A percentile compares a stretch with the other conserved stretches of the same genome.
Evolutionary conservation across 2,797 vertebrate genomes (phyloP).

Genomic region (Diglossa cyanea): DNA sequence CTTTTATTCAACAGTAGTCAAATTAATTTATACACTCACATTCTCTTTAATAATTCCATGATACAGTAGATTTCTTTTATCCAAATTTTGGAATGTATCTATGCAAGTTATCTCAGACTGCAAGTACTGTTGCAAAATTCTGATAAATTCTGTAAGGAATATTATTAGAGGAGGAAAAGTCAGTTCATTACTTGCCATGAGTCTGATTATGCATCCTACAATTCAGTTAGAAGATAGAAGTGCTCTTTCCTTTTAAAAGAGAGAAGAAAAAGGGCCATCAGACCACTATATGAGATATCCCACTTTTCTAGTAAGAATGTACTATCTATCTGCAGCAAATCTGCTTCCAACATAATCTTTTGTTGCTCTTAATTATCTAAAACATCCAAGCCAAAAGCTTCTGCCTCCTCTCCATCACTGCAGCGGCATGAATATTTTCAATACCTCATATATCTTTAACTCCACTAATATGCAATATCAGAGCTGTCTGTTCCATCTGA

Average conservation of each 20-base stretch:
- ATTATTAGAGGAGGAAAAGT: conserved; percentile 16
- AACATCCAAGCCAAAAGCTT: conserved; percentile 41
- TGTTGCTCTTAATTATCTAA: conserved; percentile 63
- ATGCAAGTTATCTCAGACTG: conserved; percentile 1
- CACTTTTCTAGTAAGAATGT: conserved; percentile 22
- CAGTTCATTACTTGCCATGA: conserved; percentile 2
- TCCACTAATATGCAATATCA: conserved; percentile 51
- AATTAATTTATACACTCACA: conserved; percentile 56
- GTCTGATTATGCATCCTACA: conserved; percentile 51
- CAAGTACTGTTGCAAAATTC: conserved; percentile 22
- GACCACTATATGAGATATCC: background rate
- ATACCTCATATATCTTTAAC: conserved; percentile 37
- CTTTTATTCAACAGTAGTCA: conserved; percentile 52
- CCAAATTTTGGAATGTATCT: conserved; percentile 35
- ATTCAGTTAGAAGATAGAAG: conserved; percentile 12
- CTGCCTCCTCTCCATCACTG: background rate
- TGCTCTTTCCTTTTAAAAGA: conserved; percentile 13
- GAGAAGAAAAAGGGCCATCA: background rate
- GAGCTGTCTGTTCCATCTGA: conserved; percentile 38
- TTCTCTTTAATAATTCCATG: conserved; percentile 30
- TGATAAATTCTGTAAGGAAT: conserved; percentile 35
- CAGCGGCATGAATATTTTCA: conserved; percentile 59
- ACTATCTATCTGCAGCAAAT: conserved; percentile 29
- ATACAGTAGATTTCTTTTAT: conserved; percentile 22
- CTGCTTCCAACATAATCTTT: conserved; percentile 32